A percentile compares a stretch with the other conserved stretches of the same genome.
Conservation (phyloP, 30 jellyfish, hydroid and myxozoan species). For the Hydra vulgaris region DNA sequence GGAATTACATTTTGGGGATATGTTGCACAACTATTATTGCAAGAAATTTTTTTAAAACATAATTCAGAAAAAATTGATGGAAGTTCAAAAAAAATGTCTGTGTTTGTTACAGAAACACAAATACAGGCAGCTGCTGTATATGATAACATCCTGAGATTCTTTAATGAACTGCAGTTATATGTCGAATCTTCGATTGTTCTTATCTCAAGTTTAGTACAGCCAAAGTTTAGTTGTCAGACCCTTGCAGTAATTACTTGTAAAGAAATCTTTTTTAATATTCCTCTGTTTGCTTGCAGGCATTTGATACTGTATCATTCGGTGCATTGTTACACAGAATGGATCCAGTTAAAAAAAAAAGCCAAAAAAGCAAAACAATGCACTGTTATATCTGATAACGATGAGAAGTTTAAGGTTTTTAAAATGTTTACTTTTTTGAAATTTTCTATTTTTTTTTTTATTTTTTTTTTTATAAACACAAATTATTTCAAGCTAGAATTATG, state of each 20-base stretch:
- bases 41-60: too few species aligned
- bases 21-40: not conserved
- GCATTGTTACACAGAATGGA: not conserved
- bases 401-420: not conserved
- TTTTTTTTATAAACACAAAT: too few species aligned
- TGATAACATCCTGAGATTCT: not conserved
- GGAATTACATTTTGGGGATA: not conserved
- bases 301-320: not conserved
- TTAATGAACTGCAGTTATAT: not conserved
- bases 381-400: not conserved
- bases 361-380: not conserved
- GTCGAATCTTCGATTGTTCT: not conserved
- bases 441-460: not conserved
- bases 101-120: not conserved
- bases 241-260: not conserved
- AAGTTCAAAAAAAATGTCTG: not conserved
- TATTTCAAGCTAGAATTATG: too few species aligned
- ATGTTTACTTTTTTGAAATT: not conserved
- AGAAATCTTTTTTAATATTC: not conserved
- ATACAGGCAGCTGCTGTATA: not conserved
- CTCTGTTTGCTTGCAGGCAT: not conserved
- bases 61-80: not conserved
- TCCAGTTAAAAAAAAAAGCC: not conserved
- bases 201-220: not conserved
- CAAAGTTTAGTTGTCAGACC: not conserved